Evolutionary conservation across 2,797 vertebrate species (phyloP), one percentile per base, ranked within the genome.

Genomic region (Lepilemur septentrionalis): DNA sequence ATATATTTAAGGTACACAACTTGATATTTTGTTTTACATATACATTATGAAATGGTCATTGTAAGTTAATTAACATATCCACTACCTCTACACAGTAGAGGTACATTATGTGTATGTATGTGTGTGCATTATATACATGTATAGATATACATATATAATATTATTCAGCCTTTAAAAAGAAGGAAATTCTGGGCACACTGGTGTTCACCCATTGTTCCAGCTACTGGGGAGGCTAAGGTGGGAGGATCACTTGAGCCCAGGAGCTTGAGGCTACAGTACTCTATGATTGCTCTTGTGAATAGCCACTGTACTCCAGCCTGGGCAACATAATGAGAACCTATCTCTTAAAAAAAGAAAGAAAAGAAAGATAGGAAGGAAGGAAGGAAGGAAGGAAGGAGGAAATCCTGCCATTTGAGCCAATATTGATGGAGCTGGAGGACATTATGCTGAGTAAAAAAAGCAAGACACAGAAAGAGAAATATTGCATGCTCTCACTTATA

Each of bases 341-440:
- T 38, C 50, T 65, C 32, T 32, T 30, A 30, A 32, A 61, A 28
- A 25, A 25, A 23, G 11, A 10, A 28, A 25, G 18, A 10, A 22
- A 22, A 8, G 18, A 22, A 22, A 22, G 18, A 23, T 9, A 7
- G 18, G 2, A 23, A 23, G 22, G 2, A 9, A 52, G 2, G 6
- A 18, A 30, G 46, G 22, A 17, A 75, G 32, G 22, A 22, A 46
- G 9, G n/a, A 12, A 38, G 8, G 25, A 61, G 41, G 17, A 59
- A 50, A 73, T 82, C 23, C 5, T 38, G 28, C 17, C 43, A 72
- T 41, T 59, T 48, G 30, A 48, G 25, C 32, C 32, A 38, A 50
- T 25, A 22, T 38, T 17, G 10, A 55, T 70, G 50, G 28, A 55
- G 25, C 28, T 14, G 17, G 38, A 72, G 7, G 38, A 70, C 22